Evolutionary conservation across 2,888 invertebrate species (phyloP).

Genomic region (Platycheirus rosarum): DNA sequence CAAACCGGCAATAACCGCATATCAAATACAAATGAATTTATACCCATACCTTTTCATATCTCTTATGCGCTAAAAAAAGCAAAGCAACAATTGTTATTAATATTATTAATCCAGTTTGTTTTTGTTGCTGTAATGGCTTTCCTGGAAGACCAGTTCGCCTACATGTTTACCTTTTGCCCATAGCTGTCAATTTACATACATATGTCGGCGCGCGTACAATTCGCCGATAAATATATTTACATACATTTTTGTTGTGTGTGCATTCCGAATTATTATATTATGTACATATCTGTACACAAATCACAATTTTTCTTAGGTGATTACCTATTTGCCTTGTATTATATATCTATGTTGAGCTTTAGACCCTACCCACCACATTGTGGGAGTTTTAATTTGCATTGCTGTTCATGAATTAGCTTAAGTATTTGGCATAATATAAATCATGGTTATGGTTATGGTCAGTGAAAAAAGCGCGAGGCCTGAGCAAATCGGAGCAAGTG

Average conservation of each 20-base stretch:
- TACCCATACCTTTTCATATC: neutral
- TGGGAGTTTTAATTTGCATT: constrained; percentile 52
- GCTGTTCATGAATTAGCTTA: constrained; percentile 44
- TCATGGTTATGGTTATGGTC: too few species aligned
- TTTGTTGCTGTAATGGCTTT: constrained; percentile 18
- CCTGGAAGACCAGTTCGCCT: constrained; percentile 66
- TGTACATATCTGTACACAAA: too few species aligned
- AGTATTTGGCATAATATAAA: too few species aligned
- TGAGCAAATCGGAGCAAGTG: too few species aligned
- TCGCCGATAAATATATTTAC: neutral
- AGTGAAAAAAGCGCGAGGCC: too few species aligned
- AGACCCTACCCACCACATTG: constrained; percentile 40
- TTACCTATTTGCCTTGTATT: neutral
- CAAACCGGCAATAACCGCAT: constrained; percentile 60
- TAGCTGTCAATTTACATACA: constrained; percentile 57
- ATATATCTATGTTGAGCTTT: constrained; percentile 31
- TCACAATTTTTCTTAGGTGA: too few species aligned
- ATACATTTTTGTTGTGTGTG: too few species aligned
- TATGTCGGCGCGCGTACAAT: constrained; percentile 34
- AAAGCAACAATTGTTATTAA: constrained; percentile 25
- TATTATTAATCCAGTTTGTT: constrained; percentile 69
- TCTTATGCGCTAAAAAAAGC: neutral
- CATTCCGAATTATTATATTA: too few species aligned
- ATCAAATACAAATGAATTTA: constrained; percentile 7
- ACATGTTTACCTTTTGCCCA: constrained; percentile 48